Evolutionary conservation across 2,797 vertebrate genomes (phyloP).

Genomic region (Microcaecilia unicolor): DNA sequence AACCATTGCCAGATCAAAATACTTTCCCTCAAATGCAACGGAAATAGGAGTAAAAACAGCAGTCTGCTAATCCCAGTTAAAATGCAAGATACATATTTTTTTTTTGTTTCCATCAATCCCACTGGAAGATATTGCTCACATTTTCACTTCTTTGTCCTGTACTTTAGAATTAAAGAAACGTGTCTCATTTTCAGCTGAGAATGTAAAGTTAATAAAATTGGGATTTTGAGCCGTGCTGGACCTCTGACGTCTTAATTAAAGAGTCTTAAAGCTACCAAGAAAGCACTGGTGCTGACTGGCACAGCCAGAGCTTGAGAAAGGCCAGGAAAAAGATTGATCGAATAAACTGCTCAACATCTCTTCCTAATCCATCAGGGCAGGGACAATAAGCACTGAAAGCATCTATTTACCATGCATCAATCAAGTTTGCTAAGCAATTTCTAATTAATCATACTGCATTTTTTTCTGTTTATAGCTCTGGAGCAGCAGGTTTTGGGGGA

Average conservation of each 20-base stretch:
- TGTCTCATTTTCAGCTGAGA: slow-evolving; percentile 48
- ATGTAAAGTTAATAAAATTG: slow-evolving; percentile 76
- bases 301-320: slow-evolving; percentile 55
- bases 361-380: slow-evolving; percentile 58
- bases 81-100: too few relatives aligned
- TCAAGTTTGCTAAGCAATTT: slow-evolving; percentile 62
- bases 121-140: too few relatives aligned
- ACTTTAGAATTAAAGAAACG: slow-evolving; percentile 41
- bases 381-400: slow-evolving; percentile 71
- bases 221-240: slow-evolving; percentile 69
- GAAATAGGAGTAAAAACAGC: too few relatives aligned
- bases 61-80: too few relatives aligned
- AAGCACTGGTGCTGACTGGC: slow-evolving; percentile 71
- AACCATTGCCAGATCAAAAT: too few relatives aligned
- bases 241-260: slow-evolving; percentile 94
- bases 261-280: slow-evolving; percentile 79
- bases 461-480: too few relatives aligned
- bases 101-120: too few relatives aligned
- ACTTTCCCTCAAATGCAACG: slow-evolving; percentile 10
- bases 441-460: slow-evolving; percentile 42
- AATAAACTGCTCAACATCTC: slow-evolving; percentile 80
- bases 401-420: slow-evolving; percentile 71
- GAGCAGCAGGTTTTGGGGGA: too few relatives aligned
- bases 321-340: slow-evolving; percentile 56
- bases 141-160: too few relatives aligned